Evolutionary conservation across 2,888 invertebrate genomes (phyloP).

Genomic region (Furcula furcula): DNA sequence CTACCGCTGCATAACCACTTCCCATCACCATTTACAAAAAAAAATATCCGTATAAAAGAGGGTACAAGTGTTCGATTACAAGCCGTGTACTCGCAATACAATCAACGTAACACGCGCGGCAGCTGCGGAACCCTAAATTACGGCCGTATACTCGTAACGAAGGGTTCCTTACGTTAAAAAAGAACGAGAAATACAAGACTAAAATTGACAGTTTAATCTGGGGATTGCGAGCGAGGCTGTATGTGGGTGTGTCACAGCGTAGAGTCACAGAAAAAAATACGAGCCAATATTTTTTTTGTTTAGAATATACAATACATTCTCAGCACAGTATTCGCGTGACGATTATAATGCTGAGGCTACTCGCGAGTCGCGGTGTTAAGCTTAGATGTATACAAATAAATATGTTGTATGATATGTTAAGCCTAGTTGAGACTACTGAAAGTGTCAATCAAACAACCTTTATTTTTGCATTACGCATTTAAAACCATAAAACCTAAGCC

Average conservation of each 20-base stretch:
- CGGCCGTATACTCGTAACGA: slow-evolving; percentile 61
- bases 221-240: slow-evolving; percentile 46
- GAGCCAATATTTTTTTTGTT: slow-evolving; percentile 4
- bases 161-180: slow-evolving; percentile 56
- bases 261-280: slow-evolving; percentile 26
- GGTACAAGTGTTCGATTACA: slow-evolving; percentile 59
- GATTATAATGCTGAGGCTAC: too few species aligned
- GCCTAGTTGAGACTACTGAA: too few species aligned
- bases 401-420: too few species aligned
- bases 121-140: slow-evolving; percentile 77
- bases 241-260: slow-evolving; percentile 29
- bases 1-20: too few species aligned
- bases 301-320: too few species aligned
- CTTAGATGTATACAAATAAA: too few species aligned
- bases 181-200: slow-evolving; percentile 46
- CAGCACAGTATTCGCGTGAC: too few species aligned
- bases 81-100: slow-evolving; percentile 58
- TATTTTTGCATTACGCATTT: too few species aligned
- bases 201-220: slow-evolving; percentile 75
- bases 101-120: slow-evolving; percentile 74
- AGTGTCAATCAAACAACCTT: too few species aligned
- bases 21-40: too few species aligned
- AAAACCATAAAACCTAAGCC: too few species aligned
- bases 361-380: too few species aligned
- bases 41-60: slow-evolving; percentile 56